Percentiles rank a stretch among this genome's conserved stretches.
Evolutionary conservation across 1,140 invertebrate species (phyloP).

Genomic region (Coboldia fuscipes): DNA sequence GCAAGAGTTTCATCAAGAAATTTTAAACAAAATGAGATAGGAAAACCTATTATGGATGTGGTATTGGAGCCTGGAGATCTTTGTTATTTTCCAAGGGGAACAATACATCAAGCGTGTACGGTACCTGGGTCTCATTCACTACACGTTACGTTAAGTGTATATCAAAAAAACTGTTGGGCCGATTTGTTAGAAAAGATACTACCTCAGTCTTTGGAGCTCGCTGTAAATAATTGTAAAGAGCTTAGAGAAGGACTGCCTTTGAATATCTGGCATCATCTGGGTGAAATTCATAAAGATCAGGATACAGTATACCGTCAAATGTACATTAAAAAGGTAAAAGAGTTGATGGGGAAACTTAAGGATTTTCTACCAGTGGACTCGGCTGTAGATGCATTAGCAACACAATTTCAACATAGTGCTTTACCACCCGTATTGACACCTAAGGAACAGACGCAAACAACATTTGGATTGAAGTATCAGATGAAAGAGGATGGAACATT

Average conservation of each 20-base stretch:
- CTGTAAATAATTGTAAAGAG: conserved; percentile 43
- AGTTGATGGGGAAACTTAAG: conserved; percentile 37
- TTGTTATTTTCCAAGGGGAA: conserved; percentile 80
- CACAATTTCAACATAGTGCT: conserved; percentile 64
- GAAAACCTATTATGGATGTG: conserved; percentile 60
- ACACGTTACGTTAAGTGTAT: conserved; percentile 81
- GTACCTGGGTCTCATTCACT: conserved; percentile 59
- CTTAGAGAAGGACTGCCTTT: conserved; percentile 63
- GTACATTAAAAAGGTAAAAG: conserved; percentile 34
- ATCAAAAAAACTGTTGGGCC: conserved; percentile 75
- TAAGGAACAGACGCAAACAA: conserved; percentile 40
- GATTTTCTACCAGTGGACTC: conserved; percentile 51
- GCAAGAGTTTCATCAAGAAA: conserved; percentile 67
- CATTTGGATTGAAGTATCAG: conserved; percentile 41
- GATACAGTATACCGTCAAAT: conserved; percentile 23
- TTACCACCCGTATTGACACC: conserved; percentile 55
- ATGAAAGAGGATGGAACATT: conserved; percentile 38
- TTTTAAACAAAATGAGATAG: conserved; percentile 55
- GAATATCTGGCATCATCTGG: conserved; percentile 52
- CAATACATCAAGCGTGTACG: conserved; percentile 77
- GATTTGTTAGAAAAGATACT: conserved; percentile 71
- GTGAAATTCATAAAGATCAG: conserved; percentile 34
- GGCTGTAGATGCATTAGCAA: conserved; percentile 67
- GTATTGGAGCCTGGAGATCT: conserved; percentile 71
- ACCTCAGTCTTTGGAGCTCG: conserved; percentile 48